Evolutionary conservation across 2,888 invertebrate genomes (phyloP).

Genomic region (Spilosoma lubricipeda): DNA sequence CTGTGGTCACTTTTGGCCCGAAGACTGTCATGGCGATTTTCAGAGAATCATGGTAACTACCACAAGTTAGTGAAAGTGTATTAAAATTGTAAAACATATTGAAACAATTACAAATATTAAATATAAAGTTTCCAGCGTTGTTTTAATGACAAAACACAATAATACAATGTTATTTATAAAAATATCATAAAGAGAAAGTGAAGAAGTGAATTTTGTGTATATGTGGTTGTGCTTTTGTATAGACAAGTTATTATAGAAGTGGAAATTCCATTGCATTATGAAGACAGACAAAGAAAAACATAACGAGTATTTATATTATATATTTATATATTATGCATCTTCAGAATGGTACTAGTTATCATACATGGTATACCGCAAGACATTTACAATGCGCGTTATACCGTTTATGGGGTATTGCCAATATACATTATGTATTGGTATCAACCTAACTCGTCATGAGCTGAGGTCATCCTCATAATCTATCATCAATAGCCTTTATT

Average conservation of each 20-base stretch:
- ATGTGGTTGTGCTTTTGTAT: neutral
- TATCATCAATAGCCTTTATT: neutral
- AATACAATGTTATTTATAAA: too few relatives aligned
- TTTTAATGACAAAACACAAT: too few relatives aligned
- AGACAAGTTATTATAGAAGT: neutral
- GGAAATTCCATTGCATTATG: neutral
- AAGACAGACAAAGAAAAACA: neutral
- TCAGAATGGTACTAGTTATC: neutral
- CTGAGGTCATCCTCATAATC: neutral
- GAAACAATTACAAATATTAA: too few relatives aligned
- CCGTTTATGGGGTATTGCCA: too few relatives aligned
- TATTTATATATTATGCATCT: too few relatives aligned
- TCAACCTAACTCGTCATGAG: neutral
- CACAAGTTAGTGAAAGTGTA: too few relatives aligned
- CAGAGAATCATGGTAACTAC: too few relatives aligned
- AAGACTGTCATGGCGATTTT: too few relatives aligned
- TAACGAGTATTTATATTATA: too few relatives aligned
- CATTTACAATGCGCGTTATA: neutral
- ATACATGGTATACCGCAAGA: neutral
- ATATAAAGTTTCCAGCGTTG: too few relatives aligned
- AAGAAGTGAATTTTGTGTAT: neutral
- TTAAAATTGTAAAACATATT: too few relatives aligned
- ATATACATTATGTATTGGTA: neutral
- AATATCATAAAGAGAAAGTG: neutral
- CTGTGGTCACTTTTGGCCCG: too few relatives aligned